These are phyloP conservation scores for Pogonomyrmex barbatus DNA, from an alignment of 1,140 invertebrate species.

Conservation along the genomic window DNA sequence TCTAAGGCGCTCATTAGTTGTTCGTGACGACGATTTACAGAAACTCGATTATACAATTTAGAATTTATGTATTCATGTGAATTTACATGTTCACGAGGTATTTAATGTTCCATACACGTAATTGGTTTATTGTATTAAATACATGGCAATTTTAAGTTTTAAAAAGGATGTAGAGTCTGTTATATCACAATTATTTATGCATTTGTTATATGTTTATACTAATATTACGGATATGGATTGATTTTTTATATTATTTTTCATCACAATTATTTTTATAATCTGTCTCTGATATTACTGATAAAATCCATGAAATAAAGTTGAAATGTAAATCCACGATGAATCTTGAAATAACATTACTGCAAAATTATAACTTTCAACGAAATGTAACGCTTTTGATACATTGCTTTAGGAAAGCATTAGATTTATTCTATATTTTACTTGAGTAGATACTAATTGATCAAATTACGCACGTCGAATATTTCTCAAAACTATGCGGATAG, in stretches of 20 bases:
- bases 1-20: conserved; percentile 47
- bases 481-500: conserved; percentile 54
- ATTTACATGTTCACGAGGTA: background rate
- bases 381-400: background rate
- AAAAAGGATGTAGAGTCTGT: background rate
- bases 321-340: background rate
- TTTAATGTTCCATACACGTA: background rate
- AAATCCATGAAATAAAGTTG: background rate
- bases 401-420: conserved; percentile 27
- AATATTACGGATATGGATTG: background rate
- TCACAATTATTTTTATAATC: background rate
- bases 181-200: background rate
- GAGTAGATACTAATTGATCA: conserved; percentile 44
- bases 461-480: conserved; percentile 43
- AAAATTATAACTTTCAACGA: background rate
- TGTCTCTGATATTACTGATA: background rate
- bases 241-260: background rate
- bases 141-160: background rate
- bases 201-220: background rate
- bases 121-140: conserved; percentile 2
- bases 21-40: background rate
- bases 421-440: conserved; percentile 45
- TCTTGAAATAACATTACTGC: background rate
- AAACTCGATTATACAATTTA: conserved; percentile 3
- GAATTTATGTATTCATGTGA: conserved; percentile 6